Evolutionary conservation across 2,888 invertebrate species (phyloP), one percentile per base, ranked within the genome.

Genomic region (Macaria notata): DNA sequence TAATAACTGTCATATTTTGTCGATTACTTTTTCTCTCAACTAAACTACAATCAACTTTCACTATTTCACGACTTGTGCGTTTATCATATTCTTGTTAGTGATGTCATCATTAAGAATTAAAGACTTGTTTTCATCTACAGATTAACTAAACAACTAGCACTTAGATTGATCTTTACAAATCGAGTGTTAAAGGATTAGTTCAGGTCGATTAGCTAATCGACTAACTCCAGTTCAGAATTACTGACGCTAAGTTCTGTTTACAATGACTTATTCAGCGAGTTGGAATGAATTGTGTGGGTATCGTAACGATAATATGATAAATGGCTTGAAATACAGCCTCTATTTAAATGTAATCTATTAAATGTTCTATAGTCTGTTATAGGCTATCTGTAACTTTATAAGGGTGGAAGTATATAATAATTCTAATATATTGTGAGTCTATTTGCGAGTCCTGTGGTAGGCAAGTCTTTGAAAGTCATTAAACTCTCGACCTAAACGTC

Each of bases 291-390:
- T 52, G 51, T 53, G 46, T 48, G 39, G 8, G 41, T 4, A 53
- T 42, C 46, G 46, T 57, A 57, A 57, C 49, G 51, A 56, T 56
- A 48, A 39, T 52, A 56, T 56, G 45, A 52, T 52, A 48, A 56
- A 56, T 43, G 31, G 51, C 33, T 52, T 9, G 46, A 48, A 48
- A 56, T 56, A 48, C 44, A 29, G 19, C 33, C 19, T 56, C 44
- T 31, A 41, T 52, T 52, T 44, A 8, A 44, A 33, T 44, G 51
- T 52, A 41, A 52, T 50, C 46, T 9, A 43, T 56, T 39, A 41
- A 46, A 42, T 19, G 39, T 44, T 4, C 29, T 44, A 33, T 42
- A 49, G 49, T 31, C 38, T 33, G 1, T 41, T 41, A 41, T 44
- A 31, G 3, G 43, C 53, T 49, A 42, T 44, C 33, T 53, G 46